These are phyloP conservation scores for Prietella phreatophila DNA, from an alignment of 2,113 vertebrate genomes.

Conservation along the genomic window DNA sequence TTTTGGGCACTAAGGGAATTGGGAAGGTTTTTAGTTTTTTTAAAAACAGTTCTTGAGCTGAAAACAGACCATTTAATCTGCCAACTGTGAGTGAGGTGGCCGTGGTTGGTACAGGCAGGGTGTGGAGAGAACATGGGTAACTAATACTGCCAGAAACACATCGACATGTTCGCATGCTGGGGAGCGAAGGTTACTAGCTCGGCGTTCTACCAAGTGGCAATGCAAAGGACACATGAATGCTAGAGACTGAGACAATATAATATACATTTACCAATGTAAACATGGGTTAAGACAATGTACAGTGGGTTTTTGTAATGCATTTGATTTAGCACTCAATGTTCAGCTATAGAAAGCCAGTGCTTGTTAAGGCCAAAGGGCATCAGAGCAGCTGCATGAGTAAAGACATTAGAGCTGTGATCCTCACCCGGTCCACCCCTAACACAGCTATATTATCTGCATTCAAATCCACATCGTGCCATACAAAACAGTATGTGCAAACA, in stretches of 20 bases:
- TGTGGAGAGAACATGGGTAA: constrained; percentile 16
- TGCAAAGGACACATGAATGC: not conserved
- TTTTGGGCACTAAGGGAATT: not conserved
- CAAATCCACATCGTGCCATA: not conserved
- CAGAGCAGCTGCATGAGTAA: constrained; percentile 36
- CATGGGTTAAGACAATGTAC: not conserved
- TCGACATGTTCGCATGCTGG: not conserved
- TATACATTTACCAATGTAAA: not conserved
- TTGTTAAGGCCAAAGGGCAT: constrained; percentile 32
- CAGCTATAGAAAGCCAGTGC: constrained; percentile 20
- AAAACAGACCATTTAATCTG: constrained; percentile 13
- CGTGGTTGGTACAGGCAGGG: constrained; percentile 19
- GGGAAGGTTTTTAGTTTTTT: not conserved
- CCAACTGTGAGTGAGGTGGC: constrained; percentile 12
- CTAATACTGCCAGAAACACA: not conserved
- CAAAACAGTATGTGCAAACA: not conserved
- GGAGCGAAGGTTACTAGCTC: not conserved
- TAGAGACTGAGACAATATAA: not conserved
- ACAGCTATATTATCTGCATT: not conserved
- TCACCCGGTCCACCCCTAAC: not conserved
- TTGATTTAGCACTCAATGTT: constrained; percentile 20
- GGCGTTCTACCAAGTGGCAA: not conserved
- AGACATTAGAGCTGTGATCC: constrained; percentile 12
- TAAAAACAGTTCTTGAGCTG: not conserved
- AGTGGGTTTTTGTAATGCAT: not conserved